phyloP scores from a whole-genome alignment of 1,140 invertebrate genomes.

The Drosophila subobscura region DNA sequence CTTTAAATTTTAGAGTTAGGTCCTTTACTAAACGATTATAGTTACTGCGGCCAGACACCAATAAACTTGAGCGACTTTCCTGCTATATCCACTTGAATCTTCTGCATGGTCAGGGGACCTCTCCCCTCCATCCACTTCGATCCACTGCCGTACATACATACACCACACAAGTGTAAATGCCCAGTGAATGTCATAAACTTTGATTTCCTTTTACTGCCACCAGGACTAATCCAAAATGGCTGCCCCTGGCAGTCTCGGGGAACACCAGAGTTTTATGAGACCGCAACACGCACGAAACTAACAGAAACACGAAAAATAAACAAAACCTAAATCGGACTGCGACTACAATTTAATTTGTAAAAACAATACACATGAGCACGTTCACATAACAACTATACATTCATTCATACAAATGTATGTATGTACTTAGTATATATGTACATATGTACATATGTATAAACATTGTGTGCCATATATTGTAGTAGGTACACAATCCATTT shows the following conservation, averaged over 20 bases:
- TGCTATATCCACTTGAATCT: constrained; percentile 23
- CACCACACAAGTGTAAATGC: constrained; percentile 48
- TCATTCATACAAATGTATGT: not conserved
- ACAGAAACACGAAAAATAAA: constrained; percentile 2
- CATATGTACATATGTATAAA: constrained; percentile 24
- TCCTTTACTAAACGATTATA: constrained; percentile 4
- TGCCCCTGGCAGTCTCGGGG: constrained; percentile 35
- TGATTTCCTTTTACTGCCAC: constrained; percentile 64
- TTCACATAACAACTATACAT: constrained; percentile 18
- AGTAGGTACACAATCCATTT: constrained; percentile 34
- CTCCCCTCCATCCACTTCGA: not conserved
- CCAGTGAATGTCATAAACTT: constrained; percentile 74
- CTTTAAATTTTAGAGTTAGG: too few relatives aligned
- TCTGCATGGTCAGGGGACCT: not conserved
- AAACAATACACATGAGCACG: constrained; percentile 25
- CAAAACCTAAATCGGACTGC: constrained; percentile 60
- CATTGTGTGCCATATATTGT: constrained; percentile 13
- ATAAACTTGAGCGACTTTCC: constrained; percentile 30
- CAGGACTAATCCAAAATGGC: constrained; percentile 66
- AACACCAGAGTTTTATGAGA: constrained; percentile 56
- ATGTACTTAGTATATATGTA: constrained; percentile 24
- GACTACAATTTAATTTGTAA: constrained; percentile 78
- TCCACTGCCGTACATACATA: constrained; percentile 2
- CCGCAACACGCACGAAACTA: constrained; percentile 63
- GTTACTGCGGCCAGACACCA: constrained; percentile 5